Base-by-base conservation (phyloP, 2,797 vertebrate species). In the Anguilla pacifica region DNA sequence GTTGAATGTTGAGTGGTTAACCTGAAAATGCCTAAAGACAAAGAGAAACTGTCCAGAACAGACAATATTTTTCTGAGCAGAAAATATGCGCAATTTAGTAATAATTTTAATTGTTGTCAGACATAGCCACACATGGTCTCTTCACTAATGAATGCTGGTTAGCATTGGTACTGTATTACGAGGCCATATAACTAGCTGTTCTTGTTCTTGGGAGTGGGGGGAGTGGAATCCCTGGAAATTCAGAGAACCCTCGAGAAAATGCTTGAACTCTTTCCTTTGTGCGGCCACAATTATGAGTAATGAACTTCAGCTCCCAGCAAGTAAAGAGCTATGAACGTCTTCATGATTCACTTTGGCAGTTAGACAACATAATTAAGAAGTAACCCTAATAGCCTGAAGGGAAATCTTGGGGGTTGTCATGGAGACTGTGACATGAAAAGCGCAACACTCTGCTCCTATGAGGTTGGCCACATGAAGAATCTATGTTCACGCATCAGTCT, bases 341-440 rank as follows among this genome's bases (percentile, higher is more conserved):
- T n/a, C 81, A 51, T 31, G 55, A 61, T 85, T 57, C 31, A 35
- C 28, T 59, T 87, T 83, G 57, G 25, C 51, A 61, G 64, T 46
- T 10, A 28, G 79, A 55, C n/a, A 82, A 28, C 81, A 49, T 46
- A 83, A 51, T 67, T 83, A 83, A 83, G 83, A 64, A 31, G 61
- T 28, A 46, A 67, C 57, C 86, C 74, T 43, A 55, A 59, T 55
- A 51, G 79, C 46, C 77, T 35, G 31, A 19, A 25, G 39, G 61
- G 17, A 83, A 28, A 64, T 67, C 43, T 35, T 46, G 0, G 59
- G 46, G 79, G 79, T 87, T 87, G 46, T 55, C 86, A 53, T 83
- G 81, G 79, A 70, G 57, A 87, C 86, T 49, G 81, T 83, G 11
- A 72, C 70, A 61, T 28, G 25, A 70, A 70, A 28, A 72, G 70